Evolutionary conservation across 1,140 invertebrate species (phyloP), one percentile per base, ranked within the genome.

Genomic region (Aphidius ervi): DNA sequence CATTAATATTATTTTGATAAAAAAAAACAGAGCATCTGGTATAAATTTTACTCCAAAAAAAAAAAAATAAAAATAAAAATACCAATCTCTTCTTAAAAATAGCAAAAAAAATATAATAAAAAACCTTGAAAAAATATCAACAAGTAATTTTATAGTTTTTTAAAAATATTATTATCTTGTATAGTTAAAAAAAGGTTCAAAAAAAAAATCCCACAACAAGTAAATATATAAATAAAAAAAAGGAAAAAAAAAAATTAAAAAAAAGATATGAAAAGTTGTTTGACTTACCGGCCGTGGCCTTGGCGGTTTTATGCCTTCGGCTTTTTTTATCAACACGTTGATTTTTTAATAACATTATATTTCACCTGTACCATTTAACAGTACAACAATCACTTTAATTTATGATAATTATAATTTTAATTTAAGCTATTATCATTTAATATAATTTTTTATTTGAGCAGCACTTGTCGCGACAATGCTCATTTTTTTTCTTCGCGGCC

Each of bases 271-370:
- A 63, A 67, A 56, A 63, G 58, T 58, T 61, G 46, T 60, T 67
- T 53, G 61, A 77, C 77, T 77, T 75, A 79, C 77, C 76, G 75
- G 76, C 69, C 63, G 74, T 62, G 68, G 72, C 73, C 68, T 71
- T 77, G 63, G 65, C 31, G 61, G 63, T 69, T 70, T 71, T 78
- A 72, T 72, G 70, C 64, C 73, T 77, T 54, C 76, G 70, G 58
- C 69, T 70, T 66, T 72, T 77, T 59, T 69, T 74, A 45, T 70
- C 68, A 52, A 56, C 61, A 42, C 56, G 63, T 56, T 67, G 71
- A 56, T 68, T 67, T 68, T 79, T 79, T 65, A 79, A 63, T 64
- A 79, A 75, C 76, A 79, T 79, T 65, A 68, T 75, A 72, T 49
- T 60, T 61, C 63, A 59, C 63, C 67, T 66, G 68, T 68, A 60